Evolutionary conservation across 2,888 invertebrate genomes (phyloP).

Genomic region (Agrotis exclamationis): DNA sequence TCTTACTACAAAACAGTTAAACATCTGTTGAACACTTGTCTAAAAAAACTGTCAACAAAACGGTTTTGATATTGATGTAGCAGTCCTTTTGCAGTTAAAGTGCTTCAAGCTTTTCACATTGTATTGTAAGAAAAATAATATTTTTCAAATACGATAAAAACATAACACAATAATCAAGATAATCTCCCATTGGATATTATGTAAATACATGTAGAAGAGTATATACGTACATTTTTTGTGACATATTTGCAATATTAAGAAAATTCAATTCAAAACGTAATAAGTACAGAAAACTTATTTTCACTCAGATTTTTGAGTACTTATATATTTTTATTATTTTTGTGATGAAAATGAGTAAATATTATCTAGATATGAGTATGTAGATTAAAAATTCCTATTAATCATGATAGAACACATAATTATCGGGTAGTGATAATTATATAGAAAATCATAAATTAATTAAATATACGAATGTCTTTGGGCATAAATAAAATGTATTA

Average conservation of each 20-base stretch:
- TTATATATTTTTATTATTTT: conserved; percentile 5
- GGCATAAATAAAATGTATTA: conserved; percentile 8
- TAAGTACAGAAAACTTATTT: conserved; percentile 4
- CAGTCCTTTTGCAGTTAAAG: too few species aligned
- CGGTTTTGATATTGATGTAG: too few species aligned
- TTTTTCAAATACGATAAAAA: too few species aligned
- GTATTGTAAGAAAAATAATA: too few species aligned
- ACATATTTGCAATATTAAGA: neutral
- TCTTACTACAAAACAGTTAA: too few species aligned
- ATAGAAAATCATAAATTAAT: conserved; percentile 7
- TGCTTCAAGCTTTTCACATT: too few species aligned
- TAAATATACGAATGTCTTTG: conserved; percentile 35
- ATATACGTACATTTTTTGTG: conserved; percentile 23
- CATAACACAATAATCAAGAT: too few species aligned
- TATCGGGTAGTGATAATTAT: too few species aligned
- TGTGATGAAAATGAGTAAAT: conserved; percentile 11
- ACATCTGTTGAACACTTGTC: too few species aligned
- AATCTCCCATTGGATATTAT: too few species aligned
- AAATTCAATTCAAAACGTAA: neutral
- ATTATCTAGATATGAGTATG: neutral
- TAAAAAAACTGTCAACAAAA: too few species aligned
- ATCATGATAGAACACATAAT: conserved; percentile 1
- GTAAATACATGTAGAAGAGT: too few species aligned
- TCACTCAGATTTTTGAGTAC: neutral
- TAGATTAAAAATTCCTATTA: neutral